These are phyloP conservation scores for Brienomyrus longianalis DNA, from an alignment of 2,113 vertebrate species.

Conservation along the genomic window DNA sequence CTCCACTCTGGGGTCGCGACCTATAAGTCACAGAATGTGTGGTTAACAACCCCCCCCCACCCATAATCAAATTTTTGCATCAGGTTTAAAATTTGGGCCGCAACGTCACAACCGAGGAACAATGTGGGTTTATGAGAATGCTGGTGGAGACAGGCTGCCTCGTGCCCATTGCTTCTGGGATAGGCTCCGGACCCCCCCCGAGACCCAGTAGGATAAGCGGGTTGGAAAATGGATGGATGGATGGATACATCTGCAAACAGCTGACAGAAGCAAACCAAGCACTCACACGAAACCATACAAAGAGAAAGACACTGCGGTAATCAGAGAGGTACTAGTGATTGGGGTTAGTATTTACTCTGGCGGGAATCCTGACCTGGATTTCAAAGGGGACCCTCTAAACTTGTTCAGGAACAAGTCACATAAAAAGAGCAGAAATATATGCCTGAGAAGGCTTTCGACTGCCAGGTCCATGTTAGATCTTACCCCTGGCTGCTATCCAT, in stretches of 20 bases:
- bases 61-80: too few species aligned
- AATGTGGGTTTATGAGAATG: not conserved
- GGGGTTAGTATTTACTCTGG: not conserved
- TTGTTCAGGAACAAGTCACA: not conserved
- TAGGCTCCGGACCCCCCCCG: too few species aligned
- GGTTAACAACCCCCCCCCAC: too few species aligned
- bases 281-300: not conserved
- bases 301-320: not conserved
- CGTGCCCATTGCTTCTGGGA: too few species aligned
- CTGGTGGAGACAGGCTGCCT: not conserved
- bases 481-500: not conserved
- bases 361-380: not conserved
- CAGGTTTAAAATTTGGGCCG: not conserved
- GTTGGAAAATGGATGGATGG: too few species aligned
- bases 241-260: not conserved
- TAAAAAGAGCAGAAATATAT: not conserved
- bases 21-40: not conserved
- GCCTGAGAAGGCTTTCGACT: not conserved
- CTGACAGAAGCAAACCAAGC: not conserved
- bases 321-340: not conserved
- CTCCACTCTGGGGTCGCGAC: not conserved
- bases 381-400: not conserved
- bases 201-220: too few species aligned
- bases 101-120: not conserved
- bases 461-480: not conserved